Base-by-base conservation (phyloP, 2,888 invertebrate species). In the Hirtodrosophila trivittata region DNA sequence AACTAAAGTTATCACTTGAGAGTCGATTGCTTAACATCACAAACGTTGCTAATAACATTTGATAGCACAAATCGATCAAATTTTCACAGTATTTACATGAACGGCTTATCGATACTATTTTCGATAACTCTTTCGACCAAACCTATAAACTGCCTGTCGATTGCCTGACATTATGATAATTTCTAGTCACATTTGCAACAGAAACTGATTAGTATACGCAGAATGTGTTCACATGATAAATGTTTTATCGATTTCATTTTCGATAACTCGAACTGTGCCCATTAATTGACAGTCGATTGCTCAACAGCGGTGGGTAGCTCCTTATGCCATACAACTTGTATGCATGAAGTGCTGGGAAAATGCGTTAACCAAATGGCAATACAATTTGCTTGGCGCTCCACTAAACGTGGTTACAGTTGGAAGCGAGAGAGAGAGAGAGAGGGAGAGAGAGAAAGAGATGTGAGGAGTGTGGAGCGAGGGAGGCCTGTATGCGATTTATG, bases 401-500 rank as follows among this genome's bases (percentile, higher is more conserved):
- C 28, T 28, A 32, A 6, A 32, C 32, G 63, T 63, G 21, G 51
- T 26, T 47, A 37, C 18, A 45, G 9, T 21, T 21, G 37, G 37
- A 6, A 39, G 18, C 6, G 39, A 28, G 18, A 14, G 13, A 13
- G 33, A 10, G 18, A 9, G 12, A 28, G 38, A 21, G 35, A 8
- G 35, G 10, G 32, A 42, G n/a, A 30, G 14, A 7, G n/a, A n/a
- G n/a, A n/a, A n/a, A 33, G 60, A 25, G 28, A 37, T 1, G 7
- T 18, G 38, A 9, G 38, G 21, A 18, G 38, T 7, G 38, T 3
- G 21, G 35, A 25, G 45, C 12, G 37, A 32, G 18, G 35, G 45
- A 46, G 58, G 16, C 8, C 39, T 21, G 47, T 30, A 21, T 10
- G 64, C 75, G 68, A 85, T 85, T 82, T 82, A 78, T 80, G 77